A percentile compares a stretch with the other conserved stretches of the same genome.
phyloP scores from a whole-genome alignment of 2,113 vertebrate genomes.

The Tetrao urogallus region DNA sequence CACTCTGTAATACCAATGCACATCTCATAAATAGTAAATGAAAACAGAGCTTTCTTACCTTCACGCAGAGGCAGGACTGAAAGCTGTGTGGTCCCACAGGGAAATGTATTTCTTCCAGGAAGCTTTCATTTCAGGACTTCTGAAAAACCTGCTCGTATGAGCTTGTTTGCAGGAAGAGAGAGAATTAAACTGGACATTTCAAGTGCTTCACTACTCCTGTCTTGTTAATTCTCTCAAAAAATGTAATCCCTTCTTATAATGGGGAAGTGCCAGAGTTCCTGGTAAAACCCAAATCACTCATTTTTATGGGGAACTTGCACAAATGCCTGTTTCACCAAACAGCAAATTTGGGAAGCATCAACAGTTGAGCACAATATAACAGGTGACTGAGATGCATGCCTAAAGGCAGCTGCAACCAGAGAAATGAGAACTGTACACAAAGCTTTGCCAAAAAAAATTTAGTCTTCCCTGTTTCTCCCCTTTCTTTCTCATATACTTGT shows the following conservation, averaged over 20 bases:
- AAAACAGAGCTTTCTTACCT: conserved; percentile 59
- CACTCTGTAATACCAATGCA: conserved; percentile 57
- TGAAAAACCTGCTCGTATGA: not conserved
- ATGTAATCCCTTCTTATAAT: not conserved
- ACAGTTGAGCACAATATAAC: not conserved
- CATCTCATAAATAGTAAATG: conserved; percentile 77
- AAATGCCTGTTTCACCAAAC: conserved; percentile 20
- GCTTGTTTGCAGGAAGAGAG: not conserved
- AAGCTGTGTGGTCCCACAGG: conserved; percentile 58
- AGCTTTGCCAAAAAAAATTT: conserved; percentile 40
- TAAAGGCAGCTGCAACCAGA: conserved; percentile 30
- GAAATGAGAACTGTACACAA: not conserved
- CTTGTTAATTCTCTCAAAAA: not conserved
- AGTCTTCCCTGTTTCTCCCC: not conserved
- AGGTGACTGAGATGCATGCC: conserved; percentile 5
- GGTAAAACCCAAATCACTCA: conserved; percentile 39
- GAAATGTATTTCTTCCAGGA: conserved; percentile 38
- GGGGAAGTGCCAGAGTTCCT: conserved; percentile 7
- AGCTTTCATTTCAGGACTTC: conserved; percentile 22
- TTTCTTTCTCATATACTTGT: conserved; percentile 14
- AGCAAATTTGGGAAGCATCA: conserved; percentile 9
- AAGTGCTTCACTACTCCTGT: not conserved
- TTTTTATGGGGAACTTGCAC: conserved; percentile 41
- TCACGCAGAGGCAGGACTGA: conserved; percentile 44
- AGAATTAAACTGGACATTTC: not conserved